Base-by-base conservation (phyloP, 1,140 invertebrate genomes). In the Drosophila cardini region DNA sequence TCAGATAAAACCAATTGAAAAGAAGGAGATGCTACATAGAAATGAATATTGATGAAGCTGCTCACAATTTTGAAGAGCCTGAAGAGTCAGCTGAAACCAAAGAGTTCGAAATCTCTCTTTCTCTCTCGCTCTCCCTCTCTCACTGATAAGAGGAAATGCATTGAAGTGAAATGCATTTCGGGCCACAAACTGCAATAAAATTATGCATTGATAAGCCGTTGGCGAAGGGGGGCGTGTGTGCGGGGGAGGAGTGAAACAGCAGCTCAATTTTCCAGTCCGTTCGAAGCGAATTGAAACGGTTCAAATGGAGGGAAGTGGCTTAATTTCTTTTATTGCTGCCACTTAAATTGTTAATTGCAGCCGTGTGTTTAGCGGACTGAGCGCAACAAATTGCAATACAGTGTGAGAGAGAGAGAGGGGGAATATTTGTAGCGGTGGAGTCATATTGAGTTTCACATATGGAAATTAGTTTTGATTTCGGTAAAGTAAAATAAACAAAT, bases 271-370 rank as follows among this genome's bases (percentile, higher is more conserved):
- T 73, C 71, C 56, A 69, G 48, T 68, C 48, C 30, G 38, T 57
- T 48, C 40, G 16, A 46, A 42, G 55, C 55, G 72, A 67, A 68
- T 50, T 79, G 55, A 48, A 57, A 68, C 42, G 55, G 38, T 46
- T 50, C 52, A 26, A 38, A 43, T 11, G 34, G 16, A 18, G 48
- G 69, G n/a, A 78, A 48, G 16, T 63, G 70, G 72, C 63, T 81
- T 75, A 68, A 80, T 85, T 85, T 85, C 65, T 56, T 80, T 76
- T 69, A 79, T 77, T 81, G 82, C 75, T 36, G 78, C 69, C 82
- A 86, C 81, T 85, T 81, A 80, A 85, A 78, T 58, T 65, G 43
- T 77, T 85, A 80, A 85, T 85, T 85, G 81, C 73, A 70, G 60
- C 38, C 60, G 67, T 70, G 72, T 58, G 30, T 13, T 63, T 38